phyloP scores from a whole-genome alignment of 2,797 vertebrate genomes.

The Scolopax rusticola region DNA sequence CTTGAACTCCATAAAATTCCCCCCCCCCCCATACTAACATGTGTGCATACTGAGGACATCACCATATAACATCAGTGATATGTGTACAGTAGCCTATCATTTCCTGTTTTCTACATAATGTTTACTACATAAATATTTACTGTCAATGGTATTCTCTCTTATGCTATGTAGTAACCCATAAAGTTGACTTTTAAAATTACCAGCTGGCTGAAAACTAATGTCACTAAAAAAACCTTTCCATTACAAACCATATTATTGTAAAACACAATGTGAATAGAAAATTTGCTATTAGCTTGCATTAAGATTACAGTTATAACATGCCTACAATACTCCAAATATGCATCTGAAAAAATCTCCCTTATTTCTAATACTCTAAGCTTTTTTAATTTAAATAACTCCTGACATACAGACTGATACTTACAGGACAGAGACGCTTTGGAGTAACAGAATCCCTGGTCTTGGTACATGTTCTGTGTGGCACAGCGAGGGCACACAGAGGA shows the following conservation, averaged over 20 bases:
- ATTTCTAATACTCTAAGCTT: background rate
- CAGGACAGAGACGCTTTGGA: background rate
- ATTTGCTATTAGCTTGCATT: background rate
- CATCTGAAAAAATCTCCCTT: background rate
- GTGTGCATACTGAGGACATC: background rate
- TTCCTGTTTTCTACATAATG: background rate
- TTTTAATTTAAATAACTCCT: background rate
- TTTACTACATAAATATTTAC: background rate
- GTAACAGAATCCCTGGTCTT: background rate
- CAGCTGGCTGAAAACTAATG: background rate
- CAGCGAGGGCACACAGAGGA: accelerated
- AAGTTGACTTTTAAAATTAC: background rate
- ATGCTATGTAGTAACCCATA: background rate
- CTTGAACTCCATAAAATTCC: background rate
- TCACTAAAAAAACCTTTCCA: background rate
- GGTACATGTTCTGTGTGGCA: accelerated
- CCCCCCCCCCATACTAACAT: background rate
- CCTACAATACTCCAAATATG: background rate
- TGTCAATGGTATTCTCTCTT: background rate
- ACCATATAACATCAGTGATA: background rate
- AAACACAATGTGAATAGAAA: background rate
- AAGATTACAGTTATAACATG: background rate
- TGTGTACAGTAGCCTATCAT: background rate
- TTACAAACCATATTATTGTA: background rate
- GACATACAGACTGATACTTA: background rate